Conservation (phyloP, 2,888 invertebrate genomes). For the Melanotus villosus region DNA sequence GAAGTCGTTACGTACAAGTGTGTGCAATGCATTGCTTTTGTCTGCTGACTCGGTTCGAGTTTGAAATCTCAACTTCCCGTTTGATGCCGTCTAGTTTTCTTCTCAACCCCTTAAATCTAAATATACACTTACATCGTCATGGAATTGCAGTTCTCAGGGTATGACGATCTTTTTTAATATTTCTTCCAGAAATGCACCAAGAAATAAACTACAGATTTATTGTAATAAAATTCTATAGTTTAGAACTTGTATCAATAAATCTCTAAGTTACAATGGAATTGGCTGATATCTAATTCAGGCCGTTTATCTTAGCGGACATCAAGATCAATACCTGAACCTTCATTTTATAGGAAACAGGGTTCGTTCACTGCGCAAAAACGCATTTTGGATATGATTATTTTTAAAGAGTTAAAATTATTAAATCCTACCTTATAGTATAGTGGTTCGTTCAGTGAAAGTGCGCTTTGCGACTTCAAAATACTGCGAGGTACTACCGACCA, state of each 20-base stretch:
- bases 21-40: conserved; percentile 52
- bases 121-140: not conserved
- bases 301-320: conserved; percentile 52
- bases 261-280: conserved; percentile 50
- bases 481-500: too few relatives aligned
- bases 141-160: not conserved
- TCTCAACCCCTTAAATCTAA: not conserved
- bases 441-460: too few relatives aligned
- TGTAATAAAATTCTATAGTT: conserved; percentile 46
- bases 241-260: conserved; percentile 44
- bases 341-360: conserved; percentile 42
- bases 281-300: conserved; percentile 54
- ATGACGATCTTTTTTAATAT: conserved; percentile 3
- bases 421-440: too few relatives aligned
- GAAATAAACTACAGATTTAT: conserved; percentile 40
- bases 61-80: conserved; percentile 43
- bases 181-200: conserved; percentile 29
- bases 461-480: too few relatives aligned
- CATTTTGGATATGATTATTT: conserved; percentile 17
- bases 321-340: conserved; percentile 52
- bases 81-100: conserved; percentile 35
- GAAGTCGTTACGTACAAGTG: conserved; percentile 63
- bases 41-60: conserved; percentile 53
- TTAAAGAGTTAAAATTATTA: too few relatives aligned
- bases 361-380: conserved; percentile 39